Base-by-base conservation (phyloP, 2,113 vertebrate species). In the Riparia riparia region DNA sequence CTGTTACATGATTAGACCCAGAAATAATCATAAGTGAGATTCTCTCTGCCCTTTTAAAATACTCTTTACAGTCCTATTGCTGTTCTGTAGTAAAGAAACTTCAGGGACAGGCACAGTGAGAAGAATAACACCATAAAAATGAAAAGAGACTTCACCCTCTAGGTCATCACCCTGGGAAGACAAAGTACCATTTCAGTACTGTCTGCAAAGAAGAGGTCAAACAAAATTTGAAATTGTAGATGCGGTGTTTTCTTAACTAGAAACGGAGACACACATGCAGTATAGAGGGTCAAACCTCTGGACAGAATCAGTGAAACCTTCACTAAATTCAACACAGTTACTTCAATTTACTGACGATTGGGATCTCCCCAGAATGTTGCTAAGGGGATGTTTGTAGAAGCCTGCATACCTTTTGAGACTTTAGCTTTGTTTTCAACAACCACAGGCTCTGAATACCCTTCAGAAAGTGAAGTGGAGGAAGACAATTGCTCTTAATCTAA, bases 1-100 rank as follows among this genome's bases (percentile, higher is more conserved):
- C 89, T 91, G 58, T 96, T 97, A 97, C 41, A 56, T 77, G 93
- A 96, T 90, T 80, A 95, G 84, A 89, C 51, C 12, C 92, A 95
- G 96, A 94, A 97, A 96, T 78, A 92, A 93, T 84, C 37, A 42
- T 85, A 85, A 90, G 28, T 81, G 60, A 60, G 60, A 74, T 42
- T 91, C 45, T 80, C 85, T 87, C 68, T 80, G 49, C 64, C 47
- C 81, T 69, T 96, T 80, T 68, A 76, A 96, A 95, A 87, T 31
- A 50, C 28, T 83, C 69, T 80, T 90, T 37, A 50, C 19, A 25
- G 50, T 91, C 64, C 80, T 53, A 13, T 82, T 92, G 69, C 57
- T 31, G 3, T 94, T 80, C 68, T 58, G 47, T 28, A 28, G 57
- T 74, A 80, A 92, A 58, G 79, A 82, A 90, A 86, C 50, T 73